phyloP scores from a whole-genome alignment of 2,113 vertebrate species.

The Phrynocephalus versicolor region DNA sequence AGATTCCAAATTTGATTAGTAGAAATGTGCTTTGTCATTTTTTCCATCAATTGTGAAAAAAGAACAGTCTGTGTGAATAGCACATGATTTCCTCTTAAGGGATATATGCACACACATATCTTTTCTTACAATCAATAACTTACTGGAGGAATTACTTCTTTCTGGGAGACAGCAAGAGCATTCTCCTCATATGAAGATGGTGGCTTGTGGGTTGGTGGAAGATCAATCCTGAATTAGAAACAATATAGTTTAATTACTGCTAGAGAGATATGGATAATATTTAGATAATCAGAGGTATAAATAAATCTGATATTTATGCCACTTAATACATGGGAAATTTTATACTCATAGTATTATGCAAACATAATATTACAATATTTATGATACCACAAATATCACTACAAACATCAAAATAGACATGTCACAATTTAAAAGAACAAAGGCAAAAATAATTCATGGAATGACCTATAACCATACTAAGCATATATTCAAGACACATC shows the following conservation, averaged over 20 bases:
- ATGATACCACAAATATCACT: not conserved
- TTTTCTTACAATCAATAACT: constrained; percentile 36
- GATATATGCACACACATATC: not conserved
- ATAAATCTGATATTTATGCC: not conserved
- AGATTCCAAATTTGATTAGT: not conserved
- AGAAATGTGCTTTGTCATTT: not conserved
- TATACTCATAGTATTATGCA: not conserved
- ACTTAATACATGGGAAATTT: not conserved
- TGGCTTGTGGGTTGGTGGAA: constrained; percentile 79
- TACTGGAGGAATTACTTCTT: constrained; percentile 73
- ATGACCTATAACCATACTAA: not conserved
- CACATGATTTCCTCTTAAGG: not conserved
- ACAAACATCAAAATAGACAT: not conserved
- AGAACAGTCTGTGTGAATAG: not conserved
- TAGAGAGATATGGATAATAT: not conserved
- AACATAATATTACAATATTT: not conserved
- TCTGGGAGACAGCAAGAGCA: constrained; percentile 60
- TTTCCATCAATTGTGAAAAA: not conserved
- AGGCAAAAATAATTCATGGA: too few species aligned
- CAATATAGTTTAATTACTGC: constrained; percentile 10
- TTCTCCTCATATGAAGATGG: constrained; percentile 66
- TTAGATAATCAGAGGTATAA: not conserved
- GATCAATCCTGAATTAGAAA: constrained; percentile 73
- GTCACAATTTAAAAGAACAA: too few species aligned
- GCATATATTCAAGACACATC: not conserved